phyloP scores from a whole-genome alignment of 2,113 vertebrate species.

The Genyomyrus donnyi region DNA sequence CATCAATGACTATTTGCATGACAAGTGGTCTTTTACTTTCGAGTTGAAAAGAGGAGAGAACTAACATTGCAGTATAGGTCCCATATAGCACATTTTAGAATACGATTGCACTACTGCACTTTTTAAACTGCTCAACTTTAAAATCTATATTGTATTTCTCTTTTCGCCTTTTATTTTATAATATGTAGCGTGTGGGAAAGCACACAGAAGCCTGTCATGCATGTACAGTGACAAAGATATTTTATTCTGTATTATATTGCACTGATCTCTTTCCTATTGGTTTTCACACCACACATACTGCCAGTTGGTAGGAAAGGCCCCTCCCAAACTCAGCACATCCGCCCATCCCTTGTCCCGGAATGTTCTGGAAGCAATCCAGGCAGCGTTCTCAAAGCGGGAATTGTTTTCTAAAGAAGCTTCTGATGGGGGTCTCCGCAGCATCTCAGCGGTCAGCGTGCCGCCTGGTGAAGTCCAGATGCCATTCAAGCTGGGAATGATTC shows the following conservation, averaged over 20 bases:
- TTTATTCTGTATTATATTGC: background rate
- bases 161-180: background rate
- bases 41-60: background rate
- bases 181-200: background rate
- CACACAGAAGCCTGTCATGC: background rate
- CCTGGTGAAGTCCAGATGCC: constrained; percentile 24
- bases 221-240: background rate
- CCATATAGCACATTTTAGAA: background rate
- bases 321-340: background rate
- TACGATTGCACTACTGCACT: background rate
- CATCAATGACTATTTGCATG: background rate
- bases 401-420: constrained; percentile 34
- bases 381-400: constrained; percentile 30
- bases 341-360: constrained; percentile 23
- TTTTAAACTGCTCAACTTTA: background rate
- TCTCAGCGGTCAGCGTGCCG: constrained; percentile 14
- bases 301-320: background rate
- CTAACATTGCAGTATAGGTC: background rate
- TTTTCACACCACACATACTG: background rate
- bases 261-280: background rate
- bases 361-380: constrained; percentile 30
- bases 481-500: constrained; percentile 23
- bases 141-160: background rate
- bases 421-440: constrained; percentile 29
- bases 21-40: background rate